Base-by-base conservation (phyloP, 2,888 invertebrate species). In the Mylabris sibirica region DNA sequence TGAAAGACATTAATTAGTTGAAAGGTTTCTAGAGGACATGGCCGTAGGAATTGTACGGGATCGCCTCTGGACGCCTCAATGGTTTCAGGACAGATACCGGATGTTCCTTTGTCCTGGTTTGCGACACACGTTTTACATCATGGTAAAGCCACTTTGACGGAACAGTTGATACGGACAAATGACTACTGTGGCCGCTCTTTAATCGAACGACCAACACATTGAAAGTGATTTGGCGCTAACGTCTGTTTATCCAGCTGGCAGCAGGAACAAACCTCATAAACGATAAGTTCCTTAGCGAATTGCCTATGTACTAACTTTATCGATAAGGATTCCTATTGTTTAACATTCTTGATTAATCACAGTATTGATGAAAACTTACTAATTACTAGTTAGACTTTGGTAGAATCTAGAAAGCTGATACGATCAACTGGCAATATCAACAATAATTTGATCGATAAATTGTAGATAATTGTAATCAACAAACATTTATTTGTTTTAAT, bases 1-100 rank as follows among this genome's bases (percentile, higher is more conserved):
- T 74, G 76, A 79, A 78, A 76, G 78, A 79, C 78, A 80, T 79
- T 81, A 81, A 81, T 81, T 81, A 81, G 80, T 77, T 78, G 80
- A 80, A 80, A 81, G 79, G 78, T 78, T 80, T 78, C 76, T 72
- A 60, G 69, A 8, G 67, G 67, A 72, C 64, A 72, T 70, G 22
- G 38, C 49, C 8, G 30, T 8, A 30, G 60, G 64, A 66, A 26
- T 66, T 63, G 59, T 60, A 64, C 30, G 63, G 67, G 70, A 68
- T 69, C 72, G 68, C 66, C 70, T 72, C 12, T 24, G 24, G 75
- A 72, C 72, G 76, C 75, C 72, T 69, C 63, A 66, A 44, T 73
- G 76, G 74, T 73, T 30, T 30, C 74, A 70, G 69, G 70, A 72
- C 67, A 69, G 69, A 72, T 73, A 70, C 72, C 70, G 70, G 67